Percentiles rank a stretch among this genome's conserved stretches.
Conservation (phyloP, 2,888 invertebrate species). For the Metalampra italica region DNA sequence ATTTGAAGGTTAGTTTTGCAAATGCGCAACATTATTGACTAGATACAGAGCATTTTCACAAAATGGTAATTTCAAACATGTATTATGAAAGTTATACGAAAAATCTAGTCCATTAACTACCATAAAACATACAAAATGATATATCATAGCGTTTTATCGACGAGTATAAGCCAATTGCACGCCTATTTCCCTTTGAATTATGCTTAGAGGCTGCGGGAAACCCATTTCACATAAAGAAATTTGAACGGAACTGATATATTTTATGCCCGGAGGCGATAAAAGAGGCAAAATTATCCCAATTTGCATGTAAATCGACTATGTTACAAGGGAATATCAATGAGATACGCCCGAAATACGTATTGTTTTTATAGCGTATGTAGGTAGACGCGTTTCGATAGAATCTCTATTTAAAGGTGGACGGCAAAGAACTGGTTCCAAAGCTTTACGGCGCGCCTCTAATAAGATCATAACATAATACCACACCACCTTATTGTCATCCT, state of each 20-base stretch:
- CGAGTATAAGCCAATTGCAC: slow-evolving; percentile 14
- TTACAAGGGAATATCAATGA: slow-evolving; percentile 45
- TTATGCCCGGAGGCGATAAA: slow-evolving; percentile 38
- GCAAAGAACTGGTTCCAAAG: slow-evolving; percentile 2
- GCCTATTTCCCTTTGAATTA: slow-evolving; percentile 13
- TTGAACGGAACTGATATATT: slow-evolving; percentile 38
- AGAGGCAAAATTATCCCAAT: slow-evolving; percentile 43
- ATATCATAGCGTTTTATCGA: slow-evolving; percentile 1
- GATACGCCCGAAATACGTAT: slow-evolving; percentile 21
- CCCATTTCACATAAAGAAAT: slow-evolving; percentile 30
- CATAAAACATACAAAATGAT: slow-evolving; percentile 1
- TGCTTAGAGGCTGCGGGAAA: slow-evolving; percentile 21
- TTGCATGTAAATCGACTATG: slow-evolving; percentile 48
- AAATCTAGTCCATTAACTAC: not conserved
- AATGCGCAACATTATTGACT: too few relatives aligned
- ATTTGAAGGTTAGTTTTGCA: too few relatives aligned
- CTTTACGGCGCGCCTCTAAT: slow-evolving; percentile 3
- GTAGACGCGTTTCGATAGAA: slow-evolving; percentile 5
- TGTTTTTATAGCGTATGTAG: slow-evolving; percentile 14
- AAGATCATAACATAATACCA: slow-evolving; percentile 1
- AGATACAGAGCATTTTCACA: too few relatives aligned
- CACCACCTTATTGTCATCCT: not conserved
- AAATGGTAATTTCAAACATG: too few relatives aligned
- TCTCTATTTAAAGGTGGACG: not conserved
- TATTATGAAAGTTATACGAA: too few relatives aligned